Evolutionary conservation across 2,888 invertebrate genomes (phyloP).

Genomic region (Pycnomerus fuliginosus): DNA sequence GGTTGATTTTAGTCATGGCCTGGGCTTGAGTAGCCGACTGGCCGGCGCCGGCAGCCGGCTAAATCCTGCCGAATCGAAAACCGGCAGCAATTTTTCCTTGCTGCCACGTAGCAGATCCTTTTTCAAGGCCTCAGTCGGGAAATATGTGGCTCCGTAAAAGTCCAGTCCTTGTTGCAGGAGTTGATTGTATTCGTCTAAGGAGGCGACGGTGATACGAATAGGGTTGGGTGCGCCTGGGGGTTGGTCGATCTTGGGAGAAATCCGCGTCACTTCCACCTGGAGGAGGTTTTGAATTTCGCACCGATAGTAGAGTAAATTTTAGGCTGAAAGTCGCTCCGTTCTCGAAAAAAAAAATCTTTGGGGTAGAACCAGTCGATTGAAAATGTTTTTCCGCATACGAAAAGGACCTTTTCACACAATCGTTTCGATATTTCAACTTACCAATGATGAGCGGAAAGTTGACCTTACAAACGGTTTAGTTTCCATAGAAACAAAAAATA

Average conservation of each 20-base stretch:
- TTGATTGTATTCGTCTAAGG: slow-evolving; percentile 73
- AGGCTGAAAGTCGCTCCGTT: too few species aligned
- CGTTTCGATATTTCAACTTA: too few species aligned
- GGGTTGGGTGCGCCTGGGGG: slow-evolving; percentile 63
- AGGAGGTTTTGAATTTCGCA: too few species aligned
- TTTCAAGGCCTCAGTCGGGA: slow-evolving; percentile 72
- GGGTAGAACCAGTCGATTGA: too few species aligned
- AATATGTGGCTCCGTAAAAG: slow-evolving; percentile 86
- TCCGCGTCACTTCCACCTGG: slow-evolving; percentile 69
- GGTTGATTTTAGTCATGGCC: slow-evolving; percentile 29
- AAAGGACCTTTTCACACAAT: too few species aligned
- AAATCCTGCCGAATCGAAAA: slow-evolving; percentile 85
- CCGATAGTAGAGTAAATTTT: too few species aligned
- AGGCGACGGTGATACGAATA: slow-evolving; percentile 72
- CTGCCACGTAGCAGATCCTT: slow-evolving; percentile 63
- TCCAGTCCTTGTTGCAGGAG: slow-evolving; percentile 81
- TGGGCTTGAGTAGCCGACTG: slow-evolving; percentile 62
- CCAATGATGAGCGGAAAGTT: too few species aligned
- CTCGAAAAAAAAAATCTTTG: too few species aligned
- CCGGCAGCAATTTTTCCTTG: slow-evolving; percentile 61
- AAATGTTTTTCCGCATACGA: too few species aligned
- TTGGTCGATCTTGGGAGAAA: slow-evolving; percentile 56
- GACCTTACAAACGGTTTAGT: too few species aligned
- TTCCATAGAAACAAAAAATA: too few species aligned
- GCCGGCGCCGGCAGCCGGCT: slow-evolving; percentile 79